Conservation (phyloP, 1,140 invertebrate species). For the Trissolcus basalis region DNA sequence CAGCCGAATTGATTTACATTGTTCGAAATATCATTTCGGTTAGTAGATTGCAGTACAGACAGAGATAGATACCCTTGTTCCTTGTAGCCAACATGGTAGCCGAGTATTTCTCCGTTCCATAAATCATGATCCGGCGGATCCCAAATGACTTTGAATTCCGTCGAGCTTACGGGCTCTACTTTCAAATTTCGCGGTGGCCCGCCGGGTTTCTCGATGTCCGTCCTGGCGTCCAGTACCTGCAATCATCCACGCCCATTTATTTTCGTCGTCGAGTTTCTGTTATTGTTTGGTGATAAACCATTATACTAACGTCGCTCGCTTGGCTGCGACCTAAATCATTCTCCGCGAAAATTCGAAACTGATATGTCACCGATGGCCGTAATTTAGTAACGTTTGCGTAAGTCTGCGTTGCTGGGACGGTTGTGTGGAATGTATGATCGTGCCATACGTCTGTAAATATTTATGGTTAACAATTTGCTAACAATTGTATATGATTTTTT, state of each 20-base stretch:
- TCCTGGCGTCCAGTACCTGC: constrained; percentile 79
- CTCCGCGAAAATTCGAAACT: constrained; percentile 91
- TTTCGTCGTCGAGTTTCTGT: neutral
- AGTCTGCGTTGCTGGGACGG: constrained; percentile 86
- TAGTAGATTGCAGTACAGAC: neutral
- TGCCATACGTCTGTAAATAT: constrained; percentile 82
- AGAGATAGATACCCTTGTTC: constrained; percentile 71
- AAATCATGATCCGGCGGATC: constrained; percentile 90
- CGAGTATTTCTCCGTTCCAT: constrained; percentile 93
- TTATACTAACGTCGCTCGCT: constrained; percentile 84
- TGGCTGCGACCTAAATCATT: constrained; percentile 91
- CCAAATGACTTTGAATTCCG: constrained; percentile 92
- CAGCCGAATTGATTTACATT: constrained; percentile 35
- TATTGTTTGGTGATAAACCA: constrained; percentile 10
- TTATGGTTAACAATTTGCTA: too few species aligned
- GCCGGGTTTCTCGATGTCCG: constrained; percentile 80
- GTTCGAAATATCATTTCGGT: constrained; percentile 13
- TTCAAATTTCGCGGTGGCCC: constrained; percentile 89
- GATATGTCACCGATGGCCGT: constrained; percentile 91
- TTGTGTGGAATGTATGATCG: constrained; percentile 85
- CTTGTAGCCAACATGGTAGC: constrained; percentile 95
- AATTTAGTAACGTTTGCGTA: constrained; percentile 87
- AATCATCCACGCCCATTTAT: constrained; percentile 38
- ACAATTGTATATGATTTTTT: too few species aligned
- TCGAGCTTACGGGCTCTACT: constrained; percentile 91